A percentile compares a stretch with the other conserved stretches of the same genome.
Conservation (phyloP, 2,797 vertebrate genomes). For the Gallinago solitaria region DNA sequence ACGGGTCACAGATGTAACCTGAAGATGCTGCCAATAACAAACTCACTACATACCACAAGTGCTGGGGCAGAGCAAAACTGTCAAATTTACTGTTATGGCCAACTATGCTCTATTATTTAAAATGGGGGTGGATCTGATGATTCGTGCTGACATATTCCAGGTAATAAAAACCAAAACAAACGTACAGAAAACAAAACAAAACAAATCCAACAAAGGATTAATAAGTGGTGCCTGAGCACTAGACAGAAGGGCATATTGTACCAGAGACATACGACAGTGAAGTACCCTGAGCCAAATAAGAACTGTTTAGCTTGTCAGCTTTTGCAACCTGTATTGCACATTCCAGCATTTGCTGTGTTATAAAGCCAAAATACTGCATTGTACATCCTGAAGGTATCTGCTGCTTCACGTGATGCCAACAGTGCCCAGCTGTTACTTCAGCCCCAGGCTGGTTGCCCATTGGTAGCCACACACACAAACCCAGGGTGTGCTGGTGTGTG, state of each 20-base stretch:
- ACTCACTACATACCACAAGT: not conserved
- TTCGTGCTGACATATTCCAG: not conserved
- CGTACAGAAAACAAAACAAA: not conserved
- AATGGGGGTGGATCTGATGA: not conserved
- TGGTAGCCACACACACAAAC: fast-evolving
- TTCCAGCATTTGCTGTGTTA: constrained; percentile 7
- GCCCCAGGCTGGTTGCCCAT: not conserved
- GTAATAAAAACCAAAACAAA: not conserved
- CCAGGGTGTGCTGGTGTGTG: fast-evolving
- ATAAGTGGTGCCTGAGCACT: not conserved
- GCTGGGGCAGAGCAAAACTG: not conserved
- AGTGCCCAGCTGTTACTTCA: not conserved
- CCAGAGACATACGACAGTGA: constrained; percentile 9
- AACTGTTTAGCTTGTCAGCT: constrained; percentile 8
- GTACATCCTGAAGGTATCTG: not conserved
- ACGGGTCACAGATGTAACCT: not conserved
- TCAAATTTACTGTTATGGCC: not conserved
- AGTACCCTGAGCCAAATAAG: constrained; percentile 61
- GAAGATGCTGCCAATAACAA: not conserved
- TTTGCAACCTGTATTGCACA: constrained; percentile 43
- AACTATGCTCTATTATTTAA: not conserved
- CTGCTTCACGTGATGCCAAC: not conserved
- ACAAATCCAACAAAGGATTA: not conserved
- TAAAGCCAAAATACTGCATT: not conserved
- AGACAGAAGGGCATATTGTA: not conserved